These are phyloP conservation scores for Clytia hemisphaerica DNA, from an alignment of 30 jellyfish, hydroid and myxozoan genomes.

Conservation along the genomic window DNA sequence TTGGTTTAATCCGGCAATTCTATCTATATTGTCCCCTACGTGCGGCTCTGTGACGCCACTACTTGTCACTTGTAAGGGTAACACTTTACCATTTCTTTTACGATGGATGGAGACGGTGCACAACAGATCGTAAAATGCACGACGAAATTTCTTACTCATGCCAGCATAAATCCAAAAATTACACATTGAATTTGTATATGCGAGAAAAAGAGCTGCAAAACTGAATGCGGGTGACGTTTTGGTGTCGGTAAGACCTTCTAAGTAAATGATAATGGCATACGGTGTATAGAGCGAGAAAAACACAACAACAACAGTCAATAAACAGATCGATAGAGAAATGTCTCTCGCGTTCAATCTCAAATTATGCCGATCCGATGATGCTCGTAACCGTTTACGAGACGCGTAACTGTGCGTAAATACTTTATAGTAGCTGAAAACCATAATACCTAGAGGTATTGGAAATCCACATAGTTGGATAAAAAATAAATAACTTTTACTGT, in stretches of 20 bases:
- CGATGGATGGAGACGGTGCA: too few species aligned
- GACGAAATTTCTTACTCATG: conserved; percentile 23
- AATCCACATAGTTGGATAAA: conserved; percentile 19
- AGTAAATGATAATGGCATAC: conserved; percentile 4
- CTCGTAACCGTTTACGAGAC: conserved; percentile 19
- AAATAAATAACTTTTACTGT: conserved; percentile 6
- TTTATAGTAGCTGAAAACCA: conserved; percentile 14
- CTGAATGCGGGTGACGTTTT: not conserved
- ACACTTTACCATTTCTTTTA: too few species aligned
- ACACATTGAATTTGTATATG: conserved; percentile 12
- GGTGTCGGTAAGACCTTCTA: conserved; percentile 9
- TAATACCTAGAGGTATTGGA: conserved; percentile 13
- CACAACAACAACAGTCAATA: conserved; percentile 14
- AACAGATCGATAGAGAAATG: not conserved
- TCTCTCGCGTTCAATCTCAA: not conserved
- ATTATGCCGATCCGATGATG: conserved; percentile 8
- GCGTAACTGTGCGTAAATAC: conserved; percentile 13
- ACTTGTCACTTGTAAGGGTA: too few species aligned
- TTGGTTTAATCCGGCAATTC: too few species aligned
- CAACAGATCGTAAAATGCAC: conserved; percentile 3
- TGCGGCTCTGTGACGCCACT: too few species aligned
- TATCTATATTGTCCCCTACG: too few species aligned
- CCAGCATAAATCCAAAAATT: conserved; percentile 22
- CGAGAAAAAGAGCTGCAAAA: conserved; percentile 6
- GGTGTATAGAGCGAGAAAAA: conserved; percentile 17